Percentiles rank a stretch among this genome's conserved stretches.
These are phyloP conservation scores for Drosophila algonquin DNA, from an alignment of 2,888 invertebrate species.

Conservation along the genomic window DNA sequence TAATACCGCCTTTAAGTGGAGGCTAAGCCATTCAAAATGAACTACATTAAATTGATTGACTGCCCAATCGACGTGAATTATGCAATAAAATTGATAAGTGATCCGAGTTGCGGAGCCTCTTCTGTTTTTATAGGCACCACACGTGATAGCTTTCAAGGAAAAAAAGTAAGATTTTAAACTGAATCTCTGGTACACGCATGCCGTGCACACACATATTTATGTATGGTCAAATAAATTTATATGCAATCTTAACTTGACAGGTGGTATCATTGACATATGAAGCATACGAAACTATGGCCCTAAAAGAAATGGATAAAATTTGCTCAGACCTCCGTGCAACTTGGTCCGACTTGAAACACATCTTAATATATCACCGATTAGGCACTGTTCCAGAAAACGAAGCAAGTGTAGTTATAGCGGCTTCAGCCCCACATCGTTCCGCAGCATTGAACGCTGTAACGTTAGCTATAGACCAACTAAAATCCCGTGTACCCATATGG, in stretches of 20 bases:
- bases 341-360: conserved; percentile 90
- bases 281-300: conserved; percentile 96
- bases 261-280: conserved; percentile 96
- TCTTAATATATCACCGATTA: conserved; percentile 94
- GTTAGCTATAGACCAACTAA: conserved; percentile 92
- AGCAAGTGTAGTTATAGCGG: conserved; percentile 94
- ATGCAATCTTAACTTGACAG: conserved; percentile 80
- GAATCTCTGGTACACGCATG: neutral
- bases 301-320: conserved; percentile 91
- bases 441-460: conserved; percentile 93
- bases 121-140: conserved; percentile 96
- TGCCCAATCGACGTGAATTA: conserved; percentile 88
- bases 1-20: conserved; percentile 97
- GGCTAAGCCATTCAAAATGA: conserved; percentile 88
- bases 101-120: conserved; percentile 92
- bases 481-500: conserved; percentile 96
- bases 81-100: conserved; percentile 85
- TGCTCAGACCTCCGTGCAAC: conserved; percentile 89
- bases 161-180: conserved; percentile 85
- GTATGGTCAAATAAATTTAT: neutral
- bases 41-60: conserved; percentile 88
- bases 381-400: conserved; percentile 93
- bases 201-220: neutral
- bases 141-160: conserved; percentile 92
- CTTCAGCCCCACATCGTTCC: conserved; percentile 93